Base-by-base conservation (phyloP, 2,113 vertebrate genomes). In the Sterrhoptilus dennistouni region DNA sequence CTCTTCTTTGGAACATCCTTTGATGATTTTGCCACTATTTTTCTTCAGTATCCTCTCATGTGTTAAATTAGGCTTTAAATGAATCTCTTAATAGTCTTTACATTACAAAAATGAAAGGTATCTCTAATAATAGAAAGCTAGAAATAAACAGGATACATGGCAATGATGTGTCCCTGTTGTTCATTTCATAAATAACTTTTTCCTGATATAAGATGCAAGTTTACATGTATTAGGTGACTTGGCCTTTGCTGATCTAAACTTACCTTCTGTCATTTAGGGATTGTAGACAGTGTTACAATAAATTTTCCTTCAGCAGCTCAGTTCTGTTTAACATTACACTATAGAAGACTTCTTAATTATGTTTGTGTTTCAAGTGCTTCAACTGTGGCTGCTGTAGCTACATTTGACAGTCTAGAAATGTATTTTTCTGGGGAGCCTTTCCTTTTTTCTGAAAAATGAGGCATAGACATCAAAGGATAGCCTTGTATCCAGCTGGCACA, bases 391-490 rank as follows among this genome's bases (percentile, higher is more conserved):
- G 7, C 19, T 14, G 27, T 82, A 20, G 22, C 8, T 28, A 59
- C 25, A 33, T 6, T 2, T 64, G 60, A 59, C 6, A 56, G 24
- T 29, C 33, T n/a, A 52, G 36, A 74, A 75, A 64, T 5, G 6
- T 47, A 36, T 50, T 56, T 88, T 56, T 84, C 28, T 12, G 25
- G 60, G 23, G 5, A 89, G 15, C 21, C 50, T 59, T 29, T 28
- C 20, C 70, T 4, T 2, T 45, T 65, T 69, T 31, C 60, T 56
- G 33, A 42, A 81, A 33, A 35, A 36, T 2, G 12, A 83, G 11
- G 28, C 10, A 17, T 4, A 19, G 1, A 3, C 7, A 9, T 12
- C 20, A 24, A 1, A 1, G 63, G 6, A 9, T 42, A 81, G 29
- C 12, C 18, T 56, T 14, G 45, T 8, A n/a, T 29, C 27, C 27